These are phyloP conservation scores for Crotalus helleri DNA, from an alignment of 2,113 vertebrate genomes.

Conservation along the genomic window DNA sequence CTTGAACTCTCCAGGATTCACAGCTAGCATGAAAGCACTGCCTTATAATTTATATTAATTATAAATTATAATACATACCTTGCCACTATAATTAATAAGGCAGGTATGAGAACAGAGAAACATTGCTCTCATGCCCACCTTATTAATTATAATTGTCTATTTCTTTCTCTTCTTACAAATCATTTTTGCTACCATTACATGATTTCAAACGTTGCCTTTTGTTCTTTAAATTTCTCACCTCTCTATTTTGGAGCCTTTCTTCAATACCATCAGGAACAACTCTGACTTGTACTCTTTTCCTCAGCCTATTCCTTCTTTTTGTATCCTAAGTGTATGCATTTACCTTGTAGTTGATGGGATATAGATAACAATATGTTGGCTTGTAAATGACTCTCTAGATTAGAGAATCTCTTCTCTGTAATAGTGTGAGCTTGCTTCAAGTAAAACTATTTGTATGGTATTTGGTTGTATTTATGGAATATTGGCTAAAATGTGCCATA, in stretches of 20 bases:
- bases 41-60: not conserved
- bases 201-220: not conserved
- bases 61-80: not conserved
- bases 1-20: not conserved
- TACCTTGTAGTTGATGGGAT: not conserved
- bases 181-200: not conserved
- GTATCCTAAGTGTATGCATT: not conserved
- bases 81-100: not conserved
- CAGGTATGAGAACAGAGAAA: not conserved
- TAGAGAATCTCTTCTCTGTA: not conserved
- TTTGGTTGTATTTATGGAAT: not conserved
- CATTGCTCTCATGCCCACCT: not conserved
- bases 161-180: not conserved
- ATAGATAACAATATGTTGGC: not conserved
- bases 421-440: not conserved
- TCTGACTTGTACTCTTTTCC: not conserved
- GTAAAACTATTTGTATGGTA: not conserved
- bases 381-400: not conserved
- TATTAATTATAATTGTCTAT: not conserved
- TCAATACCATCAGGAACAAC: not conserved
- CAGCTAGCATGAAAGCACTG: not conserved
- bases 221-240: not conserved
- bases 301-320: not conserved
- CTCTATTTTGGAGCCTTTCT: not conserved
- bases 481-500: not conserved